phyloP scores from a whole-genome alignment of 2,888 invertebrate species.

The Drosophila tanythrix region DNA sequence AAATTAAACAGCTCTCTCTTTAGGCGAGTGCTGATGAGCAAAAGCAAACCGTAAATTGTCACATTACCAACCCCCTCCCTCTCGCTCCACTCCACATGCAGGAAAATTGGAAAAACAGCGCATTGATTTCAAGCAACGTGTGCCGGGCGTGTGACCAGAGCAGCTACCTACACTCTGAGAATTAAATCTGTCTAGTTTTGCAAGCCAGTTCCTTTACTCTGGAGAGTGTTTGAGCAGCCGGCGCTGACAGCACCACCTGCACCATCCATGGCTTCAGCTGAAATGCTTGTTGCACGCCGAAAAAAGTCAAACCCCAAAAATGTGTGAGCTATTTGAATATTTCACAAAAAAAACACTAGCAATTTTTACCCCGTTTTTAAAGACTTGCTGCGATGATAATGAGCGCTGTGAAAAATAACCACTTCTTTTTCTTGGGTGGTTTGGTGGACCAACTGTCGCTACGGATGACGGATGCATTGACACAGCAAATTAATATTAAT shows the following conservation, averaged over 20 bases:
- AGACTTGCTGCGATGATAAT: conserved; percentile 52
- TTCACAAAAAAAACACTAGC: conserved; percentile 12
- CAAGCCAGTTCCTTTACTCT: conserved; percentile 23
- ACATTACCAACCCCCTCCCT: conserved; percentile 36
- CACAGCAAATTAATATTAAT: conserved; percentile 84
- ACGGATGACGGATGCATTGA: conserved; percentile 74
- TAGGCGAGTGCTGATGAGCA: conserved; percentile 71
- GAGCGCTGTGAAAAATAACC: conserved; percentile 67
- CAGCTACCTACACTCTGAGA: not conserved
- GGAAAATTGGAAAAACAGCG: conserved; percentile 55
- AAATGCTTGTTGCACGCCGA: conserved; percentile 6
- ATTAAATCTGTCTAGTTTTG: too few relatives aligned
- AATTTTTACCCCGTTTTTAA: conserved; percentile 44
- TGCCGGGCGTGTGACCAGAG: conserved; percentile 64
- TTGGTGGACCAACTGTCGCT: conserved; percentile 48
- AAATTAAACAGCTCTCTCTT: conserved; percentile 72
- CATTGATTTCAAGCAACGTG: conserved; percentile 75
- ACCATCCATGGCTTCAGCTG: conserved; percentile 4
- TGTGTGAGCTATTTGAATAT: conserved; percentile 46
- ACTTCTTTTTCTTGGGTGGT: conserved; percentile 42
- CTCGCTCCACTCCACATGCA: not conserved
- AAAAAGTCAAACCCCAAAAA: conserved; percentile 38
- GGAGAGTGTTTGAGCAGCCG: conserved; percentile 47
- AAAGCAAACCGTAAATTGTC: conserved; percentile 78
- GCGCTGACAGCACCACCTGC: conserved; percentile 60